Evolutionary conservation across 1,140 invertebrate genomes (phyloP), one percentile per base, ranked within the genome.

Genomic region (Latrodectus geometricus): DNA sequence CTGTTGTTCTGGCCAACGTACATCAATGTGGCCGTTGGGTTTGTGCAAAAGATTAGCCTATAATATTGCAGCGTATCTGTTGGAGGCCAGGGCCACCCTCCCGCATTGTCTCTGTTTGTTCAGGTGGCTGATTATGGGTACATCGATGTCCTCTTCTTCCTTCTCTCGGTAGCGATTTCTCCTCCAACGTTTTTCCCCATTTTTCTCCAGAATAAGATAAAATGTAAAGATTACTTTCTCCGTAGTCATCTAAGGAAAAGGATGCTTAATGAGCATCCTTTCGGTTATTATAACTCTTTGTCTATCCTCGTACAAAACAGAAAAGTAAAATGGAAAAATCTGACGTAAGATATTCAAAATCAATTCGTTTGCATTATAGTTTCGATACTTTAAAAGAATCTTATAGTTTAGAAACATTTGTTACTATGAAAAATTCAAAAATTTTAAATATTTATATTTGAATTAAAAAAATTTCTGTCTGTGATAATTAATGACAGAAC

Each of bases 41-140:
- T 86, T 86, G 75, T 78, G 83, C 75, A 86, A 86, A 74, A 78
- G 83, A 86, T 86, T 86, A 86, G 75, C 83, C 83, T 65, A 65
- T 74, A 77, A 77, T 86, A 86, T 86, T 86, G 74, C 49, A 70
- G 74, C 83, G 83, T 86, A 86, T 86, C 83, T 86, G 48, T 70
- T 50, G 49, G 50, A 52, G 68, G 66, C 83, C 83, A 86, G 82
- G 82, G 73, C 35, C 21, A 20, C 83, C 83, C 83, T 14, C 75
- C 75, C 65, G 61, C 49, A 86, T 86, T 86, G 83, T 86, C 83
- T 86, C 74, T 86, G 83, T 86, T 86, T 86, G 83, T 72, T 86
- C 83, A 86, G 83, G 83, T 86, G 83, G 74, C 83, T 86, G 74
- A 86, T 86, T 86, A 86, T 77, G 83, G 48, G 75, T n/a, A 23